A percentile compares a stretch with the other conserved stretches of the same genome.
These are phyloP conservation scores for Notodonta dromedarius DNA, from an alignment of 2,888 invertebrate genomes.

Conservation along the genomic window DNA sequence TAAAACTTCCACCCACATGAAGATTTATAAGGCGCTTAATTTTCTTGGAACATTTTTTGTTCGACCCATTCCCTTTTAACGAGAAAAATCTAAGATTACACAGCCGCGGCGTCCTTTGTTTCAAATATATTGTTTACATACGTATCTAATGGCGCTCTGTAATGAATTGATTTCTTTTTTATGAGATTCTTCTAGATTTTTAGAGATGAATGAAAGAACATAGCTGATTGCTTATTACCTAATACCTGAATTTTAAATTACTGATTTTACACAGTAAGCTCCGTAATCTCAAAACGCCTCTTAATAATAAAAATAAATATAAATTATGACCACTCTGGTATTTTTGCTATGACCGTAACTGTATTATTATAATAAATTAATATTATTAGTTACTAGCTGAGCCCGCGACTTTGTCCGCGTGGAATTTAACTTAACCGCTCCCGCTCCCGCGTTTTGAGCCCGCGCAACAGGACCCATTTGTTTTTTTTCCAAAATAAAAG, in stretches of 20 bases:
- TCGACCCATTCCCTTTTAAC: constrained; percentile 11
- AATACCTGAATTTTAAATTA: too few species aligned
- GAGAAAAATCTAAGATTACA: constrained; percentile 15
- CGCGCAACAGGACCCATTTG: too few species aligned
- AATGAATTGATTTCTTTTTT: constrained; percentile 4
- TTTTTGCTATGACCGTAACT: too few species aligned
- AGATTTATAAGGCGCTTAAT: constrained; percentile 22
- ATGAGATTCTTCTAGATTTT: neutral
- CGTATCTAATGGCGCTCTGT: neutral
- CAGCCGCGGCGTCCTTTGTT: constrained; percentile 13
- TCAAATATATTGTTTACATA: constrained; percentile 5
- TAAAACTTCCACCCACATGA: constrained; percentile 12
- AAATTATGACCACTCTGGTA: too few species aligned
- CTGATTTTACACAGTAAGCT: neutral
- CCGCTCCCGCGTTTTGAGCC: too few species aligned
- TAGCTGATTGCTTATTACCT: neutral
- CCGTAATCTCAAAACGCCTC: neutral
- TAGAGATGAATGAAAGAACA: too few species aligned
- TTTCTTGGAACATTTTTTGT: constrained; percentile 10
- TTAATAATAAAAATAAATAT: too few species aligned
- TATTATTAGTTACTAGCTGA: too few species aligned
- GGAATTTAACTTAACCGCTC: too few species aligned
- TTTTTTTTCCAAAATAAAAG: too few species aligned
- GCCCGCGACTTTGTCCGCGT: too few species aligned
- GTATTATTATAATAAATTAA: too few species aligned